phyloP scores from a whole-genome alignment of 2,113 vertebrate genomes.

The Dipodomys merriami region DNA sequence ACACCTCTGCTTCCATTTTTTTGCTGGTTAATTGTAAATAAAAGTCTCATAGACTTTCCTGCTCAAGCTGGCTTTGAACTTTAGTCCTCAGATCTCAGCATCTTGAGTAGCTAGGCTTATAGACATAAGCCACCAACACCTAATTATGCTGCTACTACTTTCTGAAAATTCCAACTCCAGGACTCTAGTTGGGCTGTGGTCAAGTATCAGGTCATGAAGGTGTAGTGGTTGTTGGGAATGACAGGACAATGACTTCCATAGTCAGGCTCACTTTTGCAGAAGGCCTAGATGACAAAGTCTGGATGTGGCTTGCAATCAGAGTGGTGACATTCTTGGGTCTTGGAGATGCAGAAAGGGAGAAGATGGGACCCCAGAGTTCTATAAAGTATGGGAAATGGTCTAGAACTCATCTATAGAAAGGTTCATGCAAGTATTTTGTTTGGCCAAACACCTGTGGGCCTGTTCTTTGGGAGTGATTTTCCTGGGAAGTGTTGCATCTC shows the following conservation, averaged over 20 bases:
- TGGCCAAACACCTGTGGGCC: background rate
- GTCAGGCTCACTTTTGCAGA: background rate
- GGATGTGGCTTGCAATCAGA: background rate
- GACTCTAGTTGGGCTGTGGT: background rate
- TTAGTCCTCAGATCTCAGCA: too few species aligned
- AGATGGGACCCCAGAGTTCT: background rate
- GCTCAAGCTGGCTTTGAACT: too few species aligned
- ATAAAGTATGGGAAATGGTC: background rate
- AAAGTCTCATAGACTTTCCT: too few species aligned
- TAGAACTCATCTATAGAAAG: background rate
- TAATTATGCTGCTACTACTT: background rate
- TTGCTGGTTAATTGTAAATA: too few species aligned
- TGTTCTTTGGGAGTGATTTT: background rate
- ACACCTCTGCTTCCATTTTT: too few species aligned
- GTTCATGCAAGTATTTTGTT: background rate
- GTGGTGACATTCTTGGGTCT: background rate
- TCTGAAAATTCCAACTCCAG: background rate
- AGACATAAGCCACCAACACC: too few species aligned
- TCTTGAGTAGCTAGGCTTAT: too few species aligned
- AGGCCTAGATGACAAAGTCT: background rate
- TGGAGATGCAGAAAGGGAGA: background rate
- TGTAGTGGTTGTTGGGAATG: background rate
- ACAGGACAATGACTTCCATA: background rate
- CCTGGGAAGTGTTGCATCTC: background rate
- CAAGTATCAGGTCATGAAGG: background rate